Conservation (phyloP, 2,113 vertebrate genomes). For the Nicator chloris region DNA sequence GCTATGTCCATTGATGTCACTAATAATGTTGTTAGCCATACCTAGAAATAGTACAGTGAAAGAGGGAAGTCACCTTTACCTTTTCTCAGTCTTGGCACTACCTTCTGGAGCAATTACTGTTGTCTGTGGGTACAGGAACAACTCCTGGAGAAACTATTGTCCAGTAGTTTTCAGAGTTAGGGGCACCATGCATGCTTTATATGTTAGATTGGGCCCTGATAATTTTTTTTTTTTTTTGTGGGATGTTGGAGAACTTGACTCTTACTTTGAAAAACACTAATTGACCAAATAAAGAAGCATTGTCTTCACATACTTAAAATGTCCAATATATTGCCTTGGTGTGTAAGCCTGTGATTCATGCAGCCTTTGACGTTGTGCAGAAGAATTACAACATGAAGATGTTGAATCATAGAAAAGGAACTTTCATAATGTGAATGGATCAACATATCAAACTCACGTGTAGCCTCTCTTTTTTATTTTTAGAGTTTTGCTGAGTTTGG, state of each 20-base stretch:
- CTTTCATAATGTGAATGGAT: neutral
- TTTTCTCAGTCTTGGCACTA: neutral
- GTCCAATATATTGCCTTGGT: neutral
- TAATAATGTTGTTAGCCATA: neutral
- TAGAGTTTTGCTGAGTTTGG: neutral
- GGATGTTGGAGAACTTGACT: neutral
- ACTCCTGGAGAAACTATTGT: neutral
- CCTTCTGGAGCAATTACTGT: neutral
- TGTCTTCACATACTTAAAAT: neutral
- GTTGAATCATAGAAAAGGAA: neutral
- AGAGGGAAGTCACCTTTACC: neutral
- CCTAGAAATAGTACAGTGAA: neutral
- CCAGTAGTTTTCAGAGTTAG: neutral
- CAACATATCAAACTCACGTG: neutral
- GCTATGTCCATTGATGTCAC: neutral
- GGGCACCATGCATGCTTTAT: neutral
- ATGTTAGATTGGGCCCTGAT: neutral
- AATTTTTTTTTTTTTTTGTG: neutral
- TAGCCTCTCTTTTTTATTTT: neutral
- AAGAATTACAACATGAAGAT: neutral
- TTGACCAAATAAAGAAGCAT: neutral
- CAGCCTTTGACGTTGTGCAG: neutral
- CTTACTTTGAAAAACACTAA: neutral
- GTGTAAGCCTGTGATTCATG: neutral
- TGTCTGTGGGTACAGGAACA: neutral